These are phyloP conservation scores for Nylanderia fulva DNA, from an alignment of 1,140 invertebrate genomes.

Conservation along the genomic window DNA sequence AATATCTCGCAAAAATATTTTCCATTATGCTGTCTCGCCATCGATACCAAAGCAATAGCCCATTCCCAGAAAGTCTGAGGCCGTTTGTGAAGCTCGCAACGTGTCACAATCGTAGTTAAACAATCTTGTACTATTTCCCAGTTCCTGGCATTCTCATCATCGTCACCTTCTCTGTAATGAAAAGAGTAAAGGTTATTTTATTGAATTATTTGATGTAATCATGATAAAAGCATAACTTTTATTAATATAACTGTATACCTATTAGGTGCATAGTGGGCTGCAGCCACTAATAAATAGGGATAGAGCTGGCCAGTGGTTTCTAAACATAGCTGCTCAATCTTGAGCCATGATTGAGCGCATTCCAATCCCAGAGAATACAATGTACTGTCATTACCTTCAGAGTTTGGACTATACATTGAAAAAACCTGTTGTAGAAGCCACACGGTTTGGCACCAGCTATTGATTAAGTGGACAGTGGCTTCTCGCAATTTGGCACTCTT, in stretches of 20 bases:
- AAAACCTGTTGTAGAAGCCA: conserved; percentile 82
- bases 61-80: conserved; percentile 81
- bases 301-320: conserved; percentile 80
- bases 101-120: conserved; percentile 77
- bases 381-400: conserved; percentile 62
- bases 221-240: too few species aligned
- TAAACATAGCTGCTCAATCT: conserved; percentile 76
- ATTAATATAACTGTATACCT: conserved; percentile 75
- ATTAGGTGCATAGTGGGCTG: conserved; percentile 76
- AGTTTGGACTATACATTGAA: conserved; percentile 71
- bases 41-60: conserved; percentile 75
- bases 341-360: conserved; percentile 81
- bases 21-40: conserved; percentile 75
- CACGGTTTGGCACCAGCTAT: conserved; percentile 78
- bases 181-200: conserved; percentile 29
- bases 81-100: conserved; percentile 72
- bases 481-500: conserved; percentile 67
- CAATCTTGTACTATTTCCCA: conserved; percentile 82
- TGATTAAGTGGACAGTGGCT: conserved; percentile 59
- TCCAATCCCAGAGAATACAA: conserved; percentile 79
- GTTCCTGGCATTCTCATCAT: conserved; percentile 70
- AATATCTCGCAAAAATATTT: conserved; percentile 80
- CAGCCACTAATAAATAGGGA: conserved; percentile 80
- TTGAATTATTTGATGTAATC: neutral
- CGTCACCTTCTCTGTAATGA: conserved; percentile 59